phyloP scores from a whole-genome alignment of 2,113 vertebrate species.

The Austrofundulus limnaeus region DNA sequence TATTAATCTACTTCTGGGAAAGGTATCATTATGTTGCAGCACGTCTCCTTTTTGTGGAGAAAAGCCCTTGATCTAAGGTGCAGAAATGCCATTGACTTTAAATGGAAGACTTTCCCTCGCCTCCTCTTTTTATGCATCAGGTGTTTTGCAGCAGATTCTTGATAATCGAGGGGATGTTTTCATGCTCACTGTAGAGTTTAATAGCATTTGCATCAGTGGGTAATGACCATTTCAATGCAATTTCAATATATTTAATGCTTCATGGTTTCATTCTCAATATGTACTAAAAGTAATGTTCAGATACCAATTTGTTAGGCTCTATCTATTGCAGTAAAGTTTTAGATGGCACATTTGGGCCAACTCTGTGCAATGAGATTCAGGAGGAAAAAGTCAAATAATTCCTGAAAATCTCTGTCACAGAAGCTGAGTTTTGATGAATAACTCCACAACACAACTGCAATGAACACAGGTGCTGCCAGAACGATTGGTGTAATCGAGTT shows the following conservation, averaged over 20 bases:
- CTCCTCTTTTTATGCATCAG: conserved; percentile 8
- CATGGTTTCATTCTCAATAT: conserved; percentile 1
- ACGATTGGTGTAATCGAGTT: conserved; percentile 41
- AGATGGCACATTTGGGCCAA: conserved; percentile 9
- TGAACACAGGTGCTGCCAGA: conserved; percentile 56
- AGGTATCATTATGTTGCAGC: conserved; percentile 33
- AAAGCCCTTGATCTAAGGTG: conserved; percentile 24
- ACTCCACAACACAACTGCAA: conserved; percentile 25
- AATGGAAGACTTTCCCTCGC: conserved; percentile 17
- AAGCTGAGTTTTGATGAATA: conserved; percentile 57
- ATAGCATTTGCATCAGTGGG: conserved; percentile 18
- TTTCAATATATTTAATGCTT: conserved; percentile 21
- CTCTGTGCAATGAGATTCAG: conserved; percentile 25
- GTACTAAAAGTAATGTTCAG: conserved; percentile 16
- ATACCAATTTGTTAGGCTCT: conserved; percentile 21
- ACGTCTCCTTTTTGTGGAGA: conserved; percentile 12
- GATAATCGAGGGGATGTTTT: conserved; percentile 11
- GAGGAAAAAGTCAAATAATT: conserved; percentile 34
- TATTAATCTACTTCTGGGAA: conserved; percentile 40
- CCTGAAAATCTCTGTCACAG: conserved; percentile 42
- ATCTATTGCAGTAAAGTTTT: conserved; percentile 36
- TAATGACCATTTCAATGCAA: conserved; percentile 20
- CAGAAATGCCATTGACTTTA: conserved; percentile 30
- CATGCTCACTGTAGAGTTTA: background rate
- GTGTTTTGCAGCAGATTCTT: conserved; percentile 21